These are phyloP conservation scores for Cephus rjabovi DNA, from an alignment of 2,888 invertebrate species.

Conservation along the genomic window DNA sequence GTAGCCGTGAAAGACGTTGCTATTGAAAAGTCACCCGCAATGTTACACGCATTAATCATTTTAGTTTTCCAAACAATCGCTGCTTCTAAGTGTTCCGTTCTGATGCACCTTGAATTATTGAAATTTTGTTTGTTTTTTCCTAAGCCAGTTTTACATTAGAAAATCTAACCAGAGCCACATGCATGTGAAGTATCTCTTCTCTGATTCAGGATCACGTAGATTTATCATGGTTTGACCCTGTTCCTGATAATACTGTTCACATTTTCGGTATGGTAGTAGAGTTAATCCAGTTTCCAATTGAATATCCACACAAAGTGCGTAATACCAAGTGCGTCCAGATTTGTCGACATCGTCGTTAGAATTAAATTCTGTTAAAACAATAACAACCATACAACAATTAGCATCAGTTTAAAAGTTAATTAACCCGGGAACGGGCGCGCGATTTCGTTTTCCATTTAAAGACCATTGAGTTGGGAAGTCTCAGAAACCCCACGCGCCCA, in stretches of 20 bases:
- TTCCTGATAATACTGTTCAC: slow-evolving; percentile 70
- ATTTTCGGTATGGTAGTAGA: slow-evolving; percentile 68
- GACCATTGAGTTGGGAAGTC: no score
- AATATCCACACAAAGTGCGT: slow-evolving; percentile 70
- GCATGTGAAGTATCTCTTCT: slow-evolving; percentile 69
- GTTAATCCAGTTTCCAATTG: slow-evolving; percentile 73
- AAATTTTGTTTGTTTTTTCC: slow-evolving; percentile 8
- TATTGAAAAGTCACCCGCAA: slow-evolving; percentile 54
- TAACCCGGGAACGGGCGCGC: neutral
- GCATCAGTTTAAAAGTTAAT: neutral
- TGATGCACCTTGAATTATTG: slow-evolving; percentile 66
- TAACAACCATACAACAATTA: no score
- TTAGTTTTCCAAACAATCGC: slow-evolving; percentile 70
- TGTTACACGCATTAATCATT: slow-evolving; percentile 55
- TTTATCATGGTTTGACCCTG: slow-evolving; percentile 68
- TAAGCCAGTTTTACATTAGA: slow-evolving; percentile 1
- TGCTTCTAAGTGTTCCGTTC: slow-evolving; percentile 72
- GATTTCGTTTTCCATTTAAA: neutral
- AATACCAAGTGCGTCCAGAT: slow-evolving; percentile 73
- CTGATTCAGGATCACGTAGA: slow-evolving; percentile 69
- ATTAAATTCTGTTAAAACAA: slow-evolving; percentile 43
- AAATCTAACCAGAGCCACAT: slow-evolving; percentile 73
- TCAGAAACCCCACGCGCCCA: no score
- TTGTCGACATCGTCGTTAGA: slow-evolving; percentile 54
- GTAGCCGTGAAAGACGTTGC: slow-evolving; percentile 67